Conservation (phyloP, 2,113 vertebrate species). For the Ageneiosus marmoratus region DNA sequence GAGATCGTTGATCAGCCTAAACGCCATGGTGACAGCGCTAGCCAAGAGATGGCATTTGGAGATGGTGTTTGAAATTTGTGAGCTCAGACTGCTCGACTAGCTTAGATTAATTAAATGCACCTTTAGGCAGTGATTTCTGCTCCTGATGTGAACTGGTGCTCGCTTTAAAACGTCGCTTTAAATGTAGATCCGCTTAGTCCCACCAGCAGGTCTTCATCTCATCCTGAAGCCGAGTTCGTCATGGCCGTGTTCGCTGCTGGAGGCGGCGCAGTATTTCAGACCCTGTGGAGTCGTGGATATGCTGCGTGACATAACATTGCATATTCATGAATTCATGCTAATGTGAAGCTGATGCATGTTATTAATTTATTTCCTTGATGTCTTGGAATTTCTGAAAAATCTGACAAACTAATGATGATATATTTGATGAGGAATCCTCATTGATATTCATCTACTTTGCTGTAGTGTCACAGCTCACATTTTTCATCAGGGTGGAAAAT, state of each 20-base stretch:
- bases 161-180: not conserved
- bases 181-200: slow-evolving; percentile 2
- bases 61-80: not conserved
- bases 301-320: not conserved
- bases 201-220: not conserved
- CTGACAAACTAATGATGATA: slow-evolving; percentile 18
- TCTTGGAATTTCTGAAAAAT: slow-evolving; percentile 12
- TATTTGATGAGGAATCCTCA: slow-evolving; percentile 21
- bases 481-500: not conserved
- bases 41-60: slow-evolving; percentile 1
- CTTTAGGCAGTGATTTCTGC: slow-evolving; percentile 31
- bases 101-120: slow-evolving; percentile 27
- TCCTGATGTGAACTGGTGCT: not conserved
- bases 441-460: not conserved
- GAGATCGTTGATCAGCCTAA: slow-evolving; percentile 28
- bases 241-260: not conserved
- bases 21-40: not conserved
- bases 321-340: slow-evolving; percentile 34
- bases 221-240: not conserved
- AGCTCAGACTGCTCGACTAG: not conserved
- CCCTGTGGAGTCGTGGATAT: not conserved
- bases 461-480: slow-evolving; percentile 10
- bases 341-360: slow-evolving; percentile 29
- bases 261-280: not conserved
- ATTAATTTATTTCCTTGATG: slow-evolving; percentile 44